These are phyloP conservation scores for Mimas tiliae DNA, from an alignment of 2,888 invertebrate genomes.

Conservation along the genomic window DNA sequence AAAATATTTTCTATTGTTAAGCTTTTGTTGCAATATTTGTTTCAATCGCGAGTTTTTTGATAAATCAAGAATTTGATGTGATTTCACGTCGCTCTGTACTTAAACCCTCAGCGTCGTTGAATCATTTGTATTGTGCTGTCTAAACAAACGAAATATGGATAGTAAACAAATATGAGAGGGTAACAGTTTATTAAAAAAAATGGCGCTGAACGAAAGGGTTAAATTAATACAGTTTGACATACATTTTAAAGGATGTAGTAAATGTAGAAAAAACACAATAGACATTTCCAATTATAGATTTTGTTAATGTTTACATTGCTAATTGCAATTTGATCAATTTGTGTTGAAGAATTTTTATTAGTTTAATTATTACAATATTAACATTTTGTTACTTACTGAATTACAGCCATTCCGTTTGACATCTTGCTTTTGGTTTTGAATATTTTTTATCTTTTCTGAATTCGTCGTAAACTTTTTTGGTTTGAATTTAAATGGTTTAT, in stretches of 20 bases:
- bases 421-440: constrained; percentile 42
- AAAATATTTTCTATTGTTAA: constrained; percentile 13
- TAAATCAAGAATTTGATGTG: neutral
- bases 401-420: constrained; percentile 45
- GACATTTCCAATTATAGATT: neutral
- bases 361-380: constrained; percentile 30
- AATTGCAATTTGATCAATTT: constrained; percentile 16
- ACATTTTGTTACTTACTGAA: constrained; percentile 35
- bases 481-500: too few species aligned
- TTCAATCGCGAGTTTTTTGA: too few species aligned
- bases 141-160: too few species aligned
- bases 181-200: too few species aligned
- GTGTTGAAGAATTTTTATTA: constrained; percentile 33
- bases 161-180: too few species aligned
- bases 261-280: neutral
- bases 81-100: neutral
- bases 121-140: neutral
- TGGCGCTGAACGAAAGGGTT: too few species aligned
- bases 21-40: neutral
- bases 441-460: neutral
- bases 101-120: neutral
- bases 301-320: constrained; percentile 9
- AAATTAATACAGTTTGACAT: too few species aligned
- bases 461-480: neutral
- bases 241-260: neutral